Evolutionary conservation across 2,888 invertebrate genomes (phyloP).

Genomic region (Matsumyia berberina): DNA sequence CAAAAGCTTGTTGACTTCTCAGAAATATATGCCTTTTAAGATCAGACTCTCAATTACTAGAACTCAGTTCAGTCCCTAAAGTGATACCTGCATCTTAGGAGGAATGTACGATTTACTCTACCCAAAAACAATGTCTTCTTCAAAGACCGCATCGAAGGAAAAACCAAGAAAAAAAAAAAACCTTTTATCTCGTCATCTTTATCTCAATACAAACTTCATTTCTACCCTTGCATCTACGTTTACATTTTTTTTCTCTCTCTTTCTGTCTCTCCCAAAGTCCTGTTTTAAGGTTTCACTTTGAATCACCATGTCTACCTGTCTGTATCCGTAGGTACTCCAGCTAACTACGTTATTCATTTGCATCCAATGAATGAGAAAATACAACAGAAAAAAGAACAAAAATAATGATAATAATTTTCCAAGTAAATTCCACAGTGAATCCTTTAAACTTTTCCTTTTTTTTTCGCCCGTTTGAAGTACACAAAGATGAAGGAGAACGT

Average conservation of each 20-base stretch:
- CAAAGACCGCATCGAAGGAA: neutral
- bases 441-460: slow-evolving; percentile 23
- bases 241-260: no score
- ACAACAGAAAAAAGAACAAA: slow-evolving; percentile 10
- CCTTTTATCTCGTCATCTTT: neutral
- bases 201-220: neutral
- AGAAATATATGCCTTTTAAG: no score
- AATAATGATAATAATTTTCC: slow-evolving; percentile 43
- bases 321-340: neutral
- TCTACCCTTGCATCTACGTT: neutral
- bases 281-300: neutral
- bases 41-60: no score
- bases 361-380: slow-evolving; percentile 12
- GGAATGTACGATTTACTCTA: no score
- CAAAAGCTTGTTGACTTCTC: no score
- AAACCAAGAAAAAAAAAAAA: neutral
- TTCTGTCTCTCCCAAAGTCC: neutral
- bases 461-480: neutral
- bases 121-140: no score
- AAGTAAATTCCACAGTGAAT: slow-evolving; percentile 31
- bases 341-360: slow-evolving; percentile 38
- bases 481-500: neutral
- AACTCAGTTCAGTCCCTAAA: no score
- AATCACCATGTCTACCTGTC: slow-evolving; percentile 24
- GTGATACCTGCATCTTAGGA: neutral